Base-by-base conservation (phyloP, 2,797 vertebrate genomes). In the Leptatherina wallacei region DNA sequence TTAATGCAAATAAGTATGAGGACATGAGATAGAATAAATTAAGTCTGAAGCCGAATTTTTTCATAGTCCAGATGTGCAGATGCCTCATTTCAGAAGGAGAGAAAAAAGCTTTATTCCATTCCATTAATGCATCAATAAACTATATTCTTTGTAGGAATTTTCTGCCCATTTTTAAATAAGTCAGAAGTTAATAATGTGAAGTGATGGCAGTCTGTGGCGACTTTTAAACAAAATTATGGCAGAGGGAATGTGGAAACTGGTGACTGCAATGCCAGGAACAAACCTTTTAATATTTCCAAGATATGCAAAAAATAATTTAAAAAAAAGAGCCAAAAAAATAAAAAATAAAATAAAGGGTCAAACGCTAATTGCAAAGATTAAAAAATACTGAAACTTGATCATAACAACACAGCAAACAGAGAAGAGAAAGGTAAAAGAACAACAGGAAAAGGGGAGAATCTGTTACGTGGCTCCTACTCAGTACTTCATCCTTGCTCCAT, bases 401-500 rank as follows among this genome's bases (percentile, higher is more conserved):
- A 20, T 47, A 47, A 20, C n/a, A 8, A 16, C 20, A 20, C 6
- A n/a, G 12, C 13, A 58, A 24, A 29, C 2, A 71, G 55, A 20
- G 74, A 65, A 70, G 70, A 52, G 74, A 47, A 33, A 54, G 68
- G 42, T 56, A 5, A 9, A 62, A 3, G 3, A 47, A 77, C 8
- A 63, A 36, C 56, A 24, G 64, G 27, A 62, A 68, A 76, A 9
- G 57, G 32, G 40, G n/a, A 73, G 69, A 81, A 80, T 76, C 72
- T 65, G 52, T 73, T 79, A 66, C 11, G 65, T 73, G 62, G 71
- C 71, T 85, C 61, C 77, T 65, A 76, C 69, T 69, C 55, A 65
- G 63, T 65, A 42, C 77, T 77, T 80, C 59, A 80, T 86, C 82
- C 76, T 68, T 55, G 51, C 74, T 83, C 86, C 92, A 92, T 91